These are phyloP conservation scores for Palloptera scutellata DNA, from an alignment of 2,888 invertebrate species.

Conservation along the genomic window DNA sequence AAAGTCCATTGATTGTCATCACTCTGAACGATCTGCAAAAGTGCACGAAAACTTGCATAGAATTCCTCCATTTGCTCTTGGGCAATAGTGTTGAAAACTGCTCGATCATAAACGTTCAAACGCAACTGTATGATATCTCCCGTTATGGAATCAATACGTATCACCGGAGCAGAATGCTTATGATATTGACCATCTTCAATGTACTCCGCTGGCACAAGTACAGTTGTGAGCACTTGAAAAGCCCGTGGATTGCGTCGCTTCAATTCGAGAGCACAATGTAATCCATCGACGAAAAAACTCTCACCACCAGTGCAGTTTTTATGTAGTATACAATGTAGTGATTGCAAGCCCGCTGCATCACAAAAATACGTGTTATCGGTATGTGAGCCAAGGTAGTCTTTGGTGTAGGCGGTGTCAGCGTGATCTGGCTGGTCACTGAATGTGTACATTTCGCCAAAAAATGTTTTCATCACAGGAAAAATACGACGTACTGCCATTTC, in stretches of 20 bases:
- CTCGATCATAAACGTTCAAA: slow-evolving; percentile 79
- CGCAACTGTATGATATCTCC: slow-evolving; percentile 71
- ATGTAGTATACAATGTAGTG: slow-evolving; percentile 70
- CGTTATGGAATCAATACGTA: slow-evolving; percentile 67
- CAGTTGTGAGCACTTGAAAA: slow-evolving; percentile 69
- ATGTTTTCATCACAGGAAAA: slow-evolving; percentile 72
- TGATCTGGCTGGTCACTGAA: slow-evolving; percentile 69
- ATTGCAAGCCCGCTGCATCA: slow-evolving; percentile 74
- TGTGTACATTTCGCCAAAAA: slow-evolving; percentile 79
- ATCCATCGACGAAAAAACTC: slow-evolving; percentile 78
- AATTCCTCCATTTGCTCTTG: slow-evolving; percentile 68
- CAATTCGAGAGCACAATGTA: slow-evolving; percentile 71
- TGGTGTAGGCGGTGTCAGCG: slow-evolving; percentile 79
- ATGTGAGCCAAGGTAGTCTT: slow-evolving; percentile 73
- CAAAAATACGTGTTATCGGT: slow-evolving; percentile 82
- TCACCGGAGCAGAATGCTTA: slow-evolving; percentile 68
- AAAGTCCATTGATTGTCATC: slow-evolving; percentile 68
- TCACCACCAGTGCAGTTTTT: slow-evolving; percentile 74
- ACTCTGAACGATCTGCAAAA: slow-evolving; percentile 67
- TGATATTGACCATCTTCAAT: slow-evolving; percentile 71
- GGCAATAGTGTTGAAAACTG: slow-evolving; percentile 68
- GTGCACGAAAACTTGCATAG: slow-evolving; percentile 69
- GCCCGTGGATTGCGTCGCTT: slow-evolving; percentile 67
- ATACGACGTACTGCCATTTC: slow-evolving; percentile 67
- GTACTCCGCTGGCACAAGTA: slow-evolving; percentile 72